Evolutionary conservation across 1,140 invertebrate species (phyloP).

Genomic region (Penaeus indicus): DNA sequence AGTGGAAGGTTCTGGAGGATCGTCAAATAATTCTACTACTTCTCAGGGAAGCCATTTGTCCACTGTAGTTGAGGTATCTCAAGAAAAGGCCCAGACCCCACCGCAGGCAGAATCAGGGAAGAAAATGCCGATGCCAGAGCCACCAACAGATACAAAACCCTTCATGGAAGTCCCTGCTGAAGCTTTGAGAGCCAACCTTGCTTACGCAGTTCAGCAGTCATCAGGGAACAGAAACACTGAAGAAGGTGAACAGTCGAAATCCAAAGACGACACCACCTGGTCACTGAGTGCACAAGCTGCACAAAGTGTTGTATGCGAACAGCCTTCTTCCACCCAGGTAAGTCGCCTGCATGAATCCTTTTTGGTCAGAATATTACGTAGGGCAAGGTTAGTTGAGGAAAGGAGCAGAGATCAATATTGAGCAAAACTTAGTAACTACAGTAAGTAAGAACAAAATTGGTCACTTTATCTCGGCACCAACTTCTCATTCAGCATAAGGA

Average conservation of each 20-base stretch:
- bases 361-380: not conserved
- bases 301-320: conserved; percentile 49
- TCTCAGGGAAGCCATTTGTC: too few species aligned
- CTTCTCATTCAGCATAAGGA: conserved; percentile 29
- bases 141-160: conserved; percentile 46
- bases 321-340: conserved; percentile 51
- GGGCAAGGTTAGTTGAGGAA: not conserved
- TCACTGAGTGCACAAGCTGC: not conserved
- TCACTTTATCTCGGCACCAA: not conserved
- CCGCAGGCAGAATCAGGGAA: not conserved
- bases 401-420: not conserved
- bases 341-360: not conserved
- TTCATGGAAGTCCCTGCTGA: conserved; percentile 57
- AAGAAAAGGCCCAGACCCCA: not conserved
- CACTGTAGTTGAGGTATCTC: too few species aligned
- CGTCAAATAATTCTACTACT: not conserved
- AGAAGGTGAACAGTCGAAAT: conserved; percentile 4
- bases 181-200: conserved; percentile 35
- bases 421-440: too few species aligned
- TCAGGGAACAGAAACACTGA: conserved; percentile 2
- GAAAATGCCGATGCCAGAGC: conserved; percentile 5
- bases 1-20: conserved; percentile 3
- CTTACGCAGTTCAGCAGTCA: not conserved
- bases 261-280: conserved; percentile 29
- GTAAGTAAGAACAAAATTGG: not conserved